phyloP scores from a whole-genome alignment of 1,140 invertebrate species.

The Brachionus rotundiformis region DNA sequence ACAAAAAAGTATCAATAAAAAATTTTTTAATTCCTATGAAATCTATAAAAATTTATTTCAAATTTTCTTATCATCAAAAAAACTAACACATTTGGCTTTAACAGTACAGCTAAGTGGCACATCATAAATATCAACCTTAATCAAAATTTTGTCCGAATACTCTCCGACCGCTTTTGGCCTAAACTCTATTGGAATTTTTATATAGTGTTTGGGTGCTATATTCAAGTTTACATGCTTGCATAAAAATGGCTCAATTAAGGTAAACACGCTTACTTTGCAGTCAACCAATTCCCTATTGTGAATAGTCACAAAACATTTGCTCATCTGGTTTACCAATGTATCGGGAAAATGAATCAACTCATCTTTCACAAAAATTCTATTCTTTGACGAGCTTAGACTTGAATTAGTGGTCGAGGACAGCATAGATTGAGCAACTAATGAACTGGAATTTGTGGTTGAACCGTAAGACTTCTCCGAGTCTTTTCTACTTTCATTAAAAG shows the following conservation, averaged over 20 bases:
- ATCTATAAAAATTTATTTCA: too few relatives aligned
- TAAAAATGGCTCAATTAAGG: constrained; percentile 42
- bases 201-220: constrained; percentile 30
- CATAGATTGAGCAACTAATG: background rate
- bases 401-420: constrained; percentile 2
- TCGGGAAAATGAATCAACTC: constrained; percentile 12
- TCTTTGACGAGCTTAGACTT: background rate
- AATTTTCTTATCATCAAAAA: too few relatives aligned
- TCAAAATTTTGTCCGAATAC: constrained; percentile 48
- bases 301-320: constrained; percentile 8
- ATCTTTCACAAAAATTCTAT: constrained; percentile 34
- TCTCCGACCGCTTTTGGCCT: constrained; percentile 17
- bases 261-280: constrained; percentile 17
- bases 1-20: too few relatives aligned
- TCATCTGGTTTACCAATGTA: constrained; percentile 13
- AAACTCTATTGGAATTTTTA: constrained; percentile 50
- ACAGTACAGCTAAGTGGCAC: constrained; percentile 26
- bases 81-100: constrained; percentile 48
- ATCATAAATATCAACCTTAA: constrained; percentile 35
- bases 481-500: background rate
- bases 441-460: background rate
- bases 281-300: constrained; percentile 39
- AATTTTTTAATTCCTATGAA: too few relatives aligned
- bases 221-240: constrained; percentile 30
- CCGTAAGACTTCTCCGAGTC: background rate